These are phyloP conservation scores for Tetragnatha montana DNA, from an alignment of 2,888 invertebrate genomes.

Conservation along the genomic window DNA sequence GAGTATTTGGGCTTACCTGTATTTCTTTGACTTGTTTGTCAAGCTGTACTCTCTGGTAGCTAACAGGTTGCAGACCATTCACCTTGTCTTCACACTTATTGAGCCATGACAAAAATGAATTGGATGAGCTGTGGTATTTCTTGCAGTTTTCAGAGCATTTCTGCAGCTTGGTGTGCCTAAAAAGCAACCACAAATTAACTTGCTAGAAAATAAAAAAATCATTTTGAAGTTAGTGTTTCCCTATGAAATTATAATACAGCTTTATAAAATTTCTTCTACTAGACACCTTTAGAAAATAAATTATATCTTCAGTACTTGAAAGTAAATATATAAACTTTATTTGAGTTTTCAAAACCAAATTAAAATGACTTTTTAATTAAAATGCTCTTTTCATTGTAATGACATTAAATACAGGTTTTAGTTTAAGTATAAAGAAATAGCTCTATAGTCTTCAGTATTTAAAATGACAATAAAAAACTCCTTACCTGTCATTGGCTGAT, in stretches of 20 bases:
- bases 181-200: slow-evolving; percentile 62
- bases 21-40: slow-evolving; percentile 91
- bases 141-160: slow-evolving; percentile 92
- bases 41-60: slow-evolving; percentile 88
- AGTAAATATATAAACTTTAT: too few species aligned
- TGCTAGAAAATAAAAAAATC: neutral
- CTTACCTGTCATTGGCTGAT: slow-evolving; percentile 84
- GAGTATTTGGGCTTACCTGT: slow-evolving; percentile 71
- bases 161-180: slow-evolving; percentile 86
- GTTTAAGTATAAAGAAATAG: neutral
- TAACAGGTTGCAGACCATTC: slow-evolving; percentile 84
- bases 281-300: too few species aligned
- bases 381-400: neutral
- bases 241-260: too few species aligned
- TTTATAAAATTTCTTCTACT: too few species aligned
- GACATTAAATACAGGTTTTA: neutral
- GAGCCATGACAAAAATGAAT: slow-evolving; percentile 91
- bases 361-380: neutral
- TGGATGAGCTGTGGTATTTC: slow-evolving; percentile 90
- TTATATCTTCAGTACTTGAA: too few species aligned
- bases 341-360: too few species aligned
- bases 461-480: neutral
- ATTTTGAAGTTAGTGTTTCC: too few species aligned
- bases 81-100: slow-evolving; percentile 90
- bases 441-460: neutral